A percentile compares a stretch with the other conserved stretches of the same genome.
Evolutionary conservation across 2,888 invertebrate species (phyloP).

Genomic region (Ischnus inquisitorius): DNA sequence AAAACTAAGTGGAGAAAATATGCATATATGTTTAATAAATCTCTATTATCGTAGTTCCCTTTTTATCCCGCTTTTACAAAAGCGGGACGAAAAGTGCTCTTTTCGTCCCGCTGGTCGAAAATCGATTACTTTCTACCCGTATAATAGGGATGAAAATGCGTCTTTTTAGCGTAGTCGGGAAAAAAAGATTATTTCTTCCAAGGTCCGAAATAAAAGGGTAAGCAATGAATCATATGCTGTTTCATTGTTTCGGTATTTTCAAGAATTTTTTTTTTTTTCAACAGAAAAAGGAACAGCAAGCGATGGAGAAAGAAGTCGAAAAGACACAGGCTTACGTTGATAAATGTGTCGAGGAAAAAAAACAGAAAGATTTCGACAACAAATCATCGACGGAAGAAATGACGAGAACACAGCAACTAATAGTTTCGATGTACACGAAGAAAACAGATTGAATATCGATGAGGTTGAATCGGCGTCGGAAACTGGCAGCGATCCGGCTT

Average conservation of each 20-base stretch:
- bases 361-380: background rate
- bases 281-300: conserved; percentile 9
- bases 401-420: no score
- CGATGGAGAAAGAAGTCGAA: conserved; percentile 3
- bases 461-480: conserved; percentile 18
- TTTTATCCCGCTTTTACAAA: no score
- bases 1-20: no score
- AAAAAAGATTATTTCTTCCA: background rate
- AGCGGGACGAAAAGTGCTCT: no score
- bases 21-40: no score
- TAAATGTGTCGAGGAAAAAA: background rate
- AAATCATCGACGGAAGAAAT: background rate
- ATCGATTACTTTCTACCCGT: no score
- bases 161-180: no score
- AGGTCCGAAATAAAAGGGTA: conserved; percentile 17
- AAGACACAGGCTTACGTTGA: background rate
- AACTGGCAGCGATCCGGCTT: background rate
- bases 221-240: background rate
- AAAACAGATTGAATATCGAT: background rate
- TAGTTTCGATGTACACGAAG: no score
- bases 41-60: no score
- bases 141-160: no score
- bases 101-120: no score
- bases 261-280: background rate
- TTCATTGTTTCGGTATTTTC: conserved; percentile 1